Evolutionary conservation across 2,797 vertebrate genomes (phyloP), one percentile per base, ranked within the genome.

Genomic region (Halcyon chelicuti): DNA sequence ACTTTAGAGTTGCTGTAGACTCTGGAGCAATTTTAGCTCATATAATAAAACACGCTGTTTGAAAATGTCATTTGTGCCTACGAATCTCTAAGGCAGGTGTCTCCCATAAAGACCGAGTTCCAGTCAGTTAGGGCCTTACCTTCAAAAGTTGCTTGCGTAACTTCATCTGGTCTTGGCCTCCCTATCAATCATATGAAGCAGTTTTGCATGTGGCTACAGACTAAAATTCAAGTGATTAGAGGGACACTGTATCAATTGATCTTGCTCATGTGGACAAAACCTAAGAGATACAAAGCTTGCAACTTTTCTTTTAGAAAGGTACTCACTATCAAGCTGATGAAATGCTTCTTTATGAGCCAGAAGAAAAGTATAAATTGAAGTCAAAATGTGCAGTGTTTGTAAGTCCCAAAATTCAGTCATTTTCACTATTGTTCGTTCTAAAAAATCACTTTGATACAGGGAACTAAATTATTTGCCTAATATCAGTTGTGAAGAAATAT

Each of bases 21-120:
- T 25, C 9, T 1, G 0, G 35, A 47, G 14, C 20, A 60, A 15
- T 61, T 86, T 57, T 17, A 62, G 37, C 35, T 67, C 61, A 21
- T 1, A 0, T 6, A 25, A 63, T 39, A 57, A 73, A 88, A 80
- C 7, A 3, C 19, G 42, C 2, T 1, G 1, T 15, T 63, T 33
- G 40, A 40, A 91, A 91, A 57, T 6, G 8, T 28, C 25, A 13
- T 52, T 71, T 55, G 19, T 60, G 61, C 66, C 58, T 47, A 23
- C 33, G 58, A 29, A 28, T 6, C 14, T 55, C 60, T 13, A 16
- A 33, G n/a, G 47, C 7, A 67, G 33, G 31, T 51, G 70, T 62
- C 37, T 54, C 58, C 47, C 19, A 8, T 17, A 19, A 76, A n/a
- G 51, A 44, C 6, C 18, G 31, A 90, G n/a, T 15, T 46, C 10